Percentiles rank a stretch among this genome's conserved stretches.
phyloP scores from a whole-genome alignment of 2,113 vertebrate species.

The Corydoras maculifer region DNA sequence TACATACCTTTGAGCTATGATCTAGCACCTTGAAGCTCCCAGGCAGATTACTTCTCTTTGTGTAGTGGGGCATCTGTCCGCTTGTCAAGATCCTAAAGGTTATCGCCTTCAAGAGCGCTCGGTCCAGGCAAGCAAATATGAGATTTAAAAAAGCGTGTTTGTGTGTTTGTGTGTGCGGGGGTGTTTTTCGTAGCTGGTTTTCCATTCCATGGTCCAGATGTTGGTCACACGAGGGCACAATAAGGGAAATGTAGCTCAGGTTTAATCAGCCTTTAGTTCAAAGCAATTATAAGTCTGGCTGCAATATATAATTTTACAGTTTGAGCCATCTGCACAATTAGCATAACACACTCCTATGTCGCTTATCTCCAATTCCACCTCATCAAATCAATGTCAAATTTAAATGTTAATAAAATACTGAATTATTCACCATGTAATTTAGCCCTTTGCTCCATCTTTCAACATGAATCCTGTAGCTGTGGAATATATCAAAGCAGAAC shows the following conservation, averaged over 20 bases:
- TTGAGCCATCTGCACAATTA: constrained; percentile 42
- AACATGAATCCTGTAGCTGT: constrained; percentile 39
- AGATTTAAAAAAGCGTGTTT: neutral
- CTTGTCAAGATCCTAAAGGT: constrained; percentile 77
- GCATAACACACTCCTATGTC: constrained; percentile 31
- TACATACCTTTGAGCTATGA: constrained; percentile 53
- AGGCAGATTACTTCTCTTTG: constrained; percentile 32
- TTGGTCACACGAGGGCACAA: neutral
- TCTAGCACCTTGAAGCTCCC: constrained; percentile 45
- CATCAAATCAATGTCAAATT: constrained; percentile 71
- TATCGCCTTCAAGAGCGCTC: constrained; percentile 52
- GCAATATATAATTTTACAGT: constrained; percentile 34
- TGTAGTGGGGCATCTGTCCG: constrained; percentile 74
- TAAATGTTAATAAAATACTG: constrained; percentile 71
- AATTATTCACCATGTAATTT: constrained; percentile 66
- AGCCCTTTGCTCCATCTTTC: constrained; percentile 60
- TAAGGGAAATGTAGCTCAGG: neutral
- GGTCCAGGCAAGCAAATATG: constrained; percentile 55
- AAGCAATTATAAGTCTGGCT: constrained; percentile 15
- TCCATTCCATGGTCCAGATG: neutral
- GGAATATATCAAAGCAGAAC: constrained; percentile 48
- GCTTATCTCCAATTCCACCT: constrained; percentile 46
- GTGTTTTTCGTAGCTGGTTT: too few relatives aligned
- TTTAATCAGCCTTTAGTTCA: constrained; percentile 14
- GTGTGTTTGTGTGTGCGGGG: too few relatives aligned